Percentiles rank a stretch among this genome's conserved stretches.
These are phyloP conservation scores for Liopterus haemorrhoidalis DNA, from an alignment of 2,888 invertebrate species.

Conservation along the genomic window DNA sequence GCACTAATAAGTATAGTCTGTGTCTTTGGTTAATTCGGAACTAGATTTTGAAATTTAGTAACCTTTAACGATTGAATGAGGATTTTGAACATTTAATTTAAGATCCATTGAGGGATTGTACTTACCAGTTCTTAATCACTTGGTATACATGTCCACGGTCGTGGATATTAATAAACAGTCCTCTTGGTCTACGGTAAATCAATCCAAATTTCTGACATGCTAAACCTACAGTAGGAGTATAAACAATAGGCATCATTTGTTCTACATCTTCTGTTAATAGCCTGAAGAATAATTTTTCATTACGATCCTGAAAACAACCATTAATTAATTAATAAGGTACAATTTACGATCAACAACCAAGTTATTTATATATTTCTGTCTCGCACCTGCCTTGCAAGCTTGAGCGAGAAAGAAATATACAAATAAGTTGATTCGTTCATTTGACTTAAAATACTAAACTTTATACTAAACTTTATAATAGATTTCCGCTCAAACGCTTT, in stretches of 20 bases:
- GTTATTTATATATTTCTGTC: conserved; percentile 3
- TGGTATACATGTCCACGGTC: conserved; percentile 90
- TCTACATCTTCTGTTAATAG: conserved; percentile 89
- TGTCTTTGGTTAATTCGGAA: no score
- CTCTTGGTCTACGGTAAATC: conserved; percentile 89
- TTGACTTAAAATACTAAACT: no score
- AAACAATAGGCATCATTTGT: conserved; percentile 93
- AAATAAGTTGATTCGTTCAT: no score
- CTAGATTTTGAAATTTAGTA: no score
- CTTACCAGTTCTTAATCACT: conserved; percentile 86
- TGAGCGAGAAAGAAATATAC: no score
- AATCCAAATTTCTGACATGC: conserved; percentile 97
- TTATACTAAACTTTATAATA: no score
- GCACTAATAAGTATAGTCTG: no score
- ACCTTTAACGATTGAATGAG: no score
- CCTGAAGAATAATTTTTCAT: conserved; percentile 93
- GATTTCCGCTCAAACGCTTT: no score
- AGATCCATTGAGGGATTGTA: no score
- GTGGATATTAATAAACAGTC: conserved; percentile 92
- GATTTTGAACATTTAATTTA: no score
- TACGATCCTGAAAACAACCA: conserved; percentile 68
- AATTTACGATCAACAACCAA: conserved; percentile 8
- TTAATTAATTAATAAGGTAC: conserved; percentile 7
- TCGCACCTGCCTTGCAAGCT: no score
- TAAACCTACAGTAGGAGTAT: conserved; percentile 95